These are phyloP conservation scores for Zygogramma bicolorata DNA, from an alignment of 2,888 invertebrate genomes.

Conservation along the genomic window DNA sequence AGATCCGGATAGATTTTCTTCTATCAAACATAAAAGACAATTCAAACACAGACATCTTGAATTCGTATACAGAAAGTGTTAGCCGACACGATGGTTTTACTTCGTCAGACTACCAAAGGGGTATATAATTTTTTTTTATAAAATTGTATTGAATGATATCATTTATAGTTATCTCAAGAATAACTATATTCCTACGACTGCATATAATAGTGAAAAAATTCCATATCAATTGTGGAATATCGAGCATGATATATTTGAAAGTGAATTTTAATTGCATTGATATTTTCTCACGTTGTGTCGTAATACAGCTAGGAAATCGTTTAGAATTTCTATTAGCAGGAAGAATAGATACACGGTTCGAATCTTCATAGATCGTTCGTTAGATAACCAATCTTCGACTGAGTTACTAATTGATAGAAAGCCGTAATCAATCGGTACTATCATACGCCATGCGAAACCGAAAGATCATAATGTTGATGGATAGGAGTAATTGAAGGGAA, in stretches of 20 bases:
- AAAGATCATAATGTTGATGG: background rate
- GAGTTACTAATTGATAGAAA: conserved; percentile 1
- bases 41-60: no score
- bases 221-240: no score
- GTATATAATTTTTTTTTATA: no score
- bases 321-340: background rate
- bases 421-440: background rate
- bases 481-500: background rate
- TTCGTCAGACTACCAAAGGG: no score
- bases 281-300: background rate
- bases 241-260: conserved; percentile 4
- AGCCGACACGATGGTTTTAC: no score
- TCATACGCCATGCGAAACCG: background rate
- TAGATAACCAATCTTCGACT: background rate
- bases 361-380: background rate
- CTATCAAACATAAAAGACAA: no score
- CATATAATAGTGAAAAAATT: no score
- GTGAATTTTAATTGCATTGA: background rate
- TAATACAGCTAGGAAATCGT: background rate
- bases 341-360: background rate
- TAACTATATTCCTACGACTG: no score
- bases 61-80: no score
- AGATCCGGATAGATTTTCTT: no score
- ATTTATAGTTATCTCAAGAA: no score
- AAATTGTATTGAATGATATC: no score